Conservation (phyloP, 1,140 invertebrate genomes). For the Magallana angulata region DNA sequence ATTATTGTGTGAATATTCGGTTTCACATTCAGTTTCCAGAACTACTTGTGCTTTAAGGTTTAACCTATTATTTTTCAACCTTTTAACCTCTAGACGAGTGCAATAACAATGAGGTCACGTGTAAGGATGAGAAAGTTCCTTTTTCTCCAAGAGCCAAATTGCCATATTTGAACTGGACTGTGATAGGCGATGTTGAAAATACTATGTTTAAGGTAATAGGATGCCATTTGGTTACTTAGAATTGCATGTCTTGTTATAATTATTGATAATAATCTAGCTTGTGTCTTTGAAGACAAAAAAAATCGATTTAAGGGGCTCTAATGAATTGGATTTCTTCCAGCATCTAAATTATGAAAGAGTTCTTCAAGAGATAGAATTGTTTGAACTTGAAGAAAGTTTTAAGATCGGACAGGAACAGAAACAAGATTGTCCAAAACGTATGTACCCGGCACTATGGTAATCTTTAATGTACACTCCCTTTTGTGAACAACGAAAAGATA, state of each 20-base stretch:
- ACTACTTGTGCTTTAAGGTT: no score
- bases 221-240: no score
- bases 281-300: no score
- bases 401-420: conserved; percentile 30
- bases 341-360: conserved; percentile 26
- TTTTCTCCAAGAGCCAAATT: conserved; percentile 21
- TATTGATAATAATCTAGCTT: no score
- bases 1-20: no score
- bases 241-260: no score
- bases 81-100: background rate
- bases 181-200: conserved; percentile 19
- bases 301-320: no score
- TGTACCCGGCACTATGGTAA: background rate
- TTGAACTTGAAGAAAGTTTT: conserved; percentile 35
- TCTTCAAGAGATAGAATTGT: conserved; percentile 33
- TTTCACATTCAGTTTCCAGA: no score
- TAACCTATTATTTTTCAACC: no score
- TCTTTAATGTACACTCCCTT: no score
- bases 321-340: background rate
- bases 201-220: conserved; percentile 46
- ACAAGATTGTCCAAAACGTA: conserved; percentile 12
- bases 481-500: no score
- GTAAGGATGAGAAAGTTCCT: background rate
- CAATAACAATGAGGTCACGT: background rate
- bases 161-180: conserved; percentile 44